phyloP scores from a whole-genome alignment of 2,888 invertebrate species.

The Ornithoptera priamus region DNA sequence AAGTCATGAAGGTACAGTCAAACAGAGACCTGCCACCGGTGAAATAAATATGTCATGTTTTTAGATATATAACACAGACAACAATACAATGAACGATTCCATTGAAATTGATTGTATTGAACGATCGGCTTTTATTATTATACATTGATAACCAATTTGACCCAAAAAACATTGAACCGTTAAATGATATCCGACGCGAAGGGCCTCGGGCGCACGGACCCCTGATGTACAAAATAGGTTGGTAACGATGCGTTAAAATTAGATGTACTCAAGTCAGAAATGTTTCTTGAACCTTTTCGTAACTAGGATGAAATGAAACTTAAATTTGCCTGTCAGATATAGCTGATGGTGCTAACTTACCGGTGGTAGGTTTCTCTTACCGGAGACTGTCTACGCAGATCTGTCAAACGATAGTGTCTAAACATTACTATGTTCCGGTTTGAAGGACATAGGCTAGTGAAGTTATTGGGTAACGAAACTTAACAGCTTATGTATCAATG shows the following conservation, averaged over 20 bases:
- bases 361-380: too few relatives aligned
- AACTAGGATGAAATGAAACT: constrained; percentile 5
- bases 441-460: too few relatives aligned
- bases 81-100: background rate
- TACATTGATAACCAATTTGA: constrained; percentile 1
- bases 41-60: too few relatives aligned
- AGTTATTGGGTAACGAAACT: too few relatives aligned
- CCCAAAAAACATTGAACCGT: constrained; percentile 17
- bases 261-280: constrained; percentile 21
- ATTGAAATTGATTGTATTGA: background rate
- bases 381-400: too few relatives aligned
- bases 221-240: constrained; percentile 14
- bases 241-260: constrained; percentile 20
- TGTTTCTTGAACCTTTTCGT: constrained; percentile 22
- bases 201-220: constrained; percentile 7
- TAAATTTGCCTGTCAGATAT: background rate
- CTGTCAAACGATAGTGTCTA: too few relatives aligned
- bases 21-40: too few relatives aligned
- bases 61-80: background rate
- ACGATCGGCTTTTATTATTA: background rate
- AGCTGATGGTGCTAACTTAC: too few relatives aligned
- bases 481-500: too few relatives aligned
- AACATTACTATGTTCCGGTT: too few relatives aligned
- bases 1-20: too few relatives aligned
- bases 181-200: constrained; percentile 22